Conservation (phyloP, 2,797 vertebrate genomes). For the Stomatorhinus walkeri region DNA sequence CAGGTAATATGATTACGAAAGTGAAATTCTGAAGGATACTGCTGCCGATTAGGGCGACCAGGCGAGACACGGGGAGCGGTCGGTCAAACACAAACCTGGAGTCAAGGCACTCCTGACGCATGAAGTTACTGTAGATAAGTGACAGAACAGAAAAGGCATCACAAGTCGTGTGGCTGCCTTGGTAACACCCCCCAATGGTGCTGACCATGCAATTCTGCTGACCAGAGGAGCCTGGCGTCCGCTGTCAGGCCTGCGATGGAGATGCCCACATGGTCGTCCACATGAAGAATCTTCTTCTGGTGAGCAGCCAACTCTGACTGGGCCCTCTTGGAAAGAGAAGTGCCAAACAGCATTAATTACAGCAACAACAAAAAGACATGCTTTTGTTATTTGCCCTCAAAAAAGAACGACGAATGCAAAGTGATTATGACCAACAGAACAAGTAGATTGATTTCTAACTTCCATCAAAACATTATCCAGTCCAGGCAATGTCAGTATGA, state of each 20-base stretch:
- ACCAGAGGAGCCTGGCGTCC: slow-evolving; percentile 91
- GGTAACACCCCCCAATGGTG: background rate
- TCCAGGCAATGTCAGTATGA: background rate
- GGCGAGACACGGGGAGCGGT: slow-evolving; percentile 86
- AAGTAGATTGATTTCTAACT: background rate
- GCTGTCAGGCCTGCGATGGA: slow-evolving; percentile 95
- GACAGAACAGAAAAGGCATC: background rate
- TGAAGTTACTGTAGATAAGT: slow-evolving; percentile 78
- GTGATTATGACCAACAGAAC: background rate
- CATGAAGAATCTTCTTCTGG: slow-evolving; percentile 96
- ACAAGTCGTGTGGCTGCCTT: background rate
- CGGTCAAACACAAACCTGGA: slow-evolving; percentile 95
- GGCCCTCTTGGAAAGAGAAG: slow-evolving; percentile 69
- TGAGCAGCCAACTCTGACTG: slow-evolving; percentile 96
- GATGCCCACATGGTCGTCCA: slow-evolving; percentile 94
- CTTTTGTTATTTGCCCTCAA: background rate
- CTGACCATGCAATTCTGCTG: background rate
- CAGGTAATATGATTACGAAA: background rate
- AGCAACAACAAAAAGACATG: background rate
- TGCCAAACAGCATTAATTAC: background rate
- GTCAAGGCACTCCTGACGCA: slow-evolving; percentile 97
- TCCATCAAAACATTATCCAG: background rate
- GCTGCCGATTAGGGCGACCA: slow-evolving; percentile 91
- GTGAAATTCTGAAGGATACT: slow-evolving; percentile 76
- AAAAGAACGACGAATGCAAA: background rate